Percentiles rank a stretch among this genome's conserved stretches.
These are phyloP conservation scores for Saccostrea cuccullata DNA, from an alignment of 1,140 invertebrate species.

Conservation along the genomic window DNA sequence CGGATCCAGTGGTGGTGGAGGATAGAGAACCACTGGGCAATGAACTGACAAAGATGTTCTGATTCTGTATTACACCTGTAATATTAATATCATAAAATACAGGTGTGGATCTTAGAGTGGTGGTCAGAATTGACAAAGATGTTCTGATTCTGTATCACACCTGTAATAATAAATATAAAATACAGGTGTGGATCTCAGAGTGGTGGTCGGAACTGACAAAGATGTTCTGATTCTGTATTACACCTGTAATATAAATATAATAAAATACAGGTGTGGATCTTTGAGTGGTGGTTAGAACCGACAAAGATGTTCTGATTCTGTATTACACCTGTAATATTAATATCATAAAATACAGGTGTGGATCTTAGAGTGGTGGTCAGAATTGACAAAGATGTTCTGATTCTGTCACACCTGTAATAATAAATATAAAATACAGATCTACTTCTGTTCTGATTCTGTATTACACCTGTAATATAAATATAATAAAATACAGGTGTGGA, in stretches of 20 bases:
- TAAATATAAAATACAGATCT: not conserved
- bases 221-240: too few relatives aligned
- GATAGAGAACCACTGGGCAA: slow-evolving; percentile 49
- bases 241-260: not conserved
- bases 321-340: too few relatives aligned
- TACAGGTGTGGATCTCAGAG: too few relatives aligned
- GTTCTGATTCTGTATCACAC: slow-evolving; percentile 14
- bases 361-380: too few relatives aligned
- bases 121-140: not conserved
- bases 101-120: too few relatives aligned
- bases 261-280: too few relatives aligned
- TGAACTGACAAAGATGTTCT: slow-evolving; percentile 71
- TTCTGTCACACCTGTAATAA: too few relatives aligned
- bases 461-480: too few relatives aligned
- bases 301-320: not conserved
- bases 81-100: not conserved
- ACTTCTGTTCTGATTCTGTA: too few relatives aligned
- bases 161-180: not conserved
- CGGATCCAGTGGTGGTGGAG: slow-evolving; percentile 32
- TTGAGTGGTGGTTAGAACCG: not conserved
- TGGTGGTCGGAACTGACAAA: not conserved
- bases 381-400: not conserved
- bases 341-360: too few relatives aligned
- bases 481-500: too few relatives aligned
- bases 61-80: slow-evolving; percentile 67